These are phyloP conservation scores for Matsumurasca onukii DNA, from an alignment of 1,140 invertebrate species.

Conservation along the genomic window DNA sequence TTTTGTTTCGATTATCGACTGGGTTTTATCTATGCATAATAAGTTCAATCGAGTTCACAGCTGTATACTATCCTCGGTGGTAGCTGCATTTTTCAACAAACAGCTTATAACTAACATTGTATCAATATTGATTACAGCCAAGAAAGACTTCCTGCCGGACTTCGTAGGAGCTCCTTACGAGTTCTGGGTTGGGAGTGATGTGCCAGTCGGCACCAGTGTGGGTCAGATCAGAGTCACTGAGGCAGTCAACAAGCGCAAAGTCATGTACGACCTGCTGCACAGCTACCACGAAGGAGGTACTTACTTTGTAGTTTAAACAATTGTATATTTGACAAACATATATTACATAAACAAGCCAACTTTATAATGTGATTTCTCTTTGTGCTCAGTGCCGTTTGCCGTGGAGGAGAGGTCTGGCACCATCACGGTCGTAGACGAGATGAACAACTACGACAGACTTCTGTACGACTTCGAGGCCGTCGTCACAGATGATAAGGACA, in stretches of 20 bases:
- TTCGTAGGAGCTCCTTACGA: conserved; percentile 88
- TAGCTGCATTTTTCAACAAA: too few relatives aligned
- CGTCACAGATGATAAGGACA: conserved; percentile 64
- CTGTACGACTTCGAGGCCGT: conserved; percentile 81
- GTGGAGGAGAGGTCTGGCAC: conserved; percentile 86
- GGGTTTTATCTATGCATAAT: too few relatives aligned
- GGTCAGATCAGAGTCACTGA: conserved; percentile 79
- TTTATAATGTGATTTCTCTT: conserved; percentile 20
- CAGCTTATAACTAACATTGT: too few relatives aligned
- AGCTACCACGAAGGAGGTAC: conserved; percentile 78
- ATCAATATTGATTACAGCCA: neutral
- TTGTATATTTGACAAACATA: neutral
- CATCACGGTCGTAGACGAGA: conserved; percentile 77
- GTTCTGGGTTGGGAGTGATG: conserved; percentile 85
- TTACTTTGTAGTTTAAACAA: neutral
- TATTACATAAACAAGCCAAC: neutral
- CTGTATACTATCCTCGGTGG: too few relatives aligned
- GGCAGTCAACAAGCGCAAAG: conserved; percentile 61
- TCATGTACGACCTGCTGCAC: conserved; percentile 76
- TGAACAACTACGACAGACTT: conserved; percentile 65
- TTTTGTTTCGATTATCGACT: too few relatives aligned
- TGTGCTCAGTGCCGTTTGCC: conserved; percentile 77
- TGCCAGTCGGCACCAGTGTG: conserved; percentile 78
- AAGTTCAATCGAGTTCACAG: too few relatives aligned
- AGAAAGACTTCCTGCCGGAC: conserved; percentile 56